Base-by-base conservation (phyloP, 64 coral and sea anemone genomes). In the Montipora foliosa region DNA sequence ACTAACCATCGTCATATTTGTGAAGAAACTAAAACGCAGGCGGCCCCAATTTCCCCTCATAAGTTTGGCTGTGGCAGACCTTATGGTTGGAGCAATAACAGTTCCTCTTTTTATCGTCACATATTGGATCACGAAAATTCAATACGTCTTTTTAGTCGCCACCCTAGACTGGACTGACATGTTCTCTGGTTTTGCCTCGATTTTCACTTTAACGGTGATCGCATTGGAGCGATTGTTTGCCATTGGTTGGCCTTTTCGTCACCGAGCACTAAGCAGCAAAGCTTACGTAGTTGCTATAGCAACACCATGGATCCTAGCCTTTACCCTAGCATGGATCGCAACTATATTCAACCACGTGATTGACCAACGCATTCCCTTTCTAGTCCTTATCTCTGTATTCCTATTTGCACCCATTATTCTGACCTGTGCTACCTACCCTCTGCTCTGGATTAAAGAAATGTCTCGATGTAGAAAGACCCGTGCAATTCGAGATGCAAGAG, bases 151-250 rank as follows among this genome's bases (percentile, higher is more conserved):
- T 14, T 20, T 22, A 6, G 1, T 25, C 5, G 69, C 0, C 21
- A 72, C 37, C 6, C 5, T 6, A 20, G 76, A 79, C 3, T 79
- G 76, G 15, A 49, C 68, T 20, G 88, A 90, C 68, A 68, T 90
- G 76, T 79, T 90, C 20, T 80, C 88, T 24, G 88, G 88, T 0
- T 79, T 90, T 80, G 3, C 5, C 14, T 90, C 88, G 3, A 49
- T 90, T 21, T 90, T 90, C 11, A 67, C 88, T 1, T 15, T 90
- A 0, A 66, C 88, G 6, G 24, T 49, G 3, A 90, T 90, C 9
- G 53, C 76, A 19, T 49, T 90, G 5, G 88, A 90, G 44, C 29
- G 88, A 81, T 61, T 81, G 79, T 81, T 37, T 9, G 79, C 79
- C 22, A 37, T 81, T 11, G 79, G 79, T 15, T 81, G 79, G 79